These are phyloP conservation scores for Chloroceryle amazona DNA, from an alignment of 2,797 vertebrate genomes.

Conservation along the genomic window DNA sequence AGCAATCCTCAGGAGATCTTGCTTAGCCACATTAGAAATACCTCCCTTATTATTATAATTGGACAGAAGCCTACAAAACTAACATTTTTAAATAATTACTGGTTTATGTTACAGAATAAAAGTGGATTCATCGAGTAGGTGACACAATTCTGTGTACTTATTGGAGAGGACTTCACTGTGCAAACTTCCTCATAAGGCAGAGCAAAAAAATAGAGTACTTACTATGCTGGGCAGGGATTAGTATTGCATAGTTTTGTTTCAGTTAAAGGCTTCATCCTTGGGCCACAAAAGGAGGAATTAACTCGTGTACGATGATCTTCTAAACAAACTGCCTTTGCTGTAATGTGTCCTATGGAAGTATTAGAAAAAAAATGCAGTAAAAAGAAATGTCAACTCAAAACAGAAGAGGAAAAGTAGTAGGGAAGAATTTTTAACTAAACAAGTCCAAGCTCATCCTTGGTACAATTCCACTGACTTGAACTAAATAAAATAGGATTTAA, in stretches of 20 bases:
- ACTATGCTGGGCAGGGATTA: conserved; percentile 94
- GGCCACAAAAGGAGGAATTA: conserved; percentile 90
- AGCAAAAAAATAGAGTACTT: conserved; percentile 72
- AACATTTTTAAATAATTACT: not conserved
- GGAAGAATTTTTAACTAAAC: not conserved
- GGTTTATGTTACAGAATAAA: not conserved
- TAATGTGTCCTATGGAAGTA: conserved; percentile 87
- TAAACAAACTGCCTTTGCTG: conserved; percentile 91
- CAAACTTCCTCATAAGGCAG: not conserved
- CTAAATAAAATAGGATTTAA: not conserved
- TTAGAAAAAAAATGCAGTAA: not conserved
- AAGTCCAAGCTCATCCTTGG: not conserved
- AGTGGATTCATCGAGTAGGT: not conserved
- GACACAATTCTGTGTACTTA: not conserved
- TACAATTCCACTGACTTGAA: not conserved
- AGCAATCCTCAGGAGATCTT: not conserved
- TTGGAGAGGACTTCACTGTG: rapidly evolving
- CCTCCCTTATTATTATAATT: not conserved
- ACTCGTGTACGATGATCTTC: conserved; percentile 90
- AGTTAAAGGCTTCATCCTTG: conserved; percentile 83
- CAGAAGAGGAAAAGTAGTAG: not conserved
- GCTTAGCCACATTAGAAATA: not conserved
- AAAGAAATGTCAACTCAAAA: not conserved
- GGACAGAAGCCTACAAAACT: conserved; percentile 9
- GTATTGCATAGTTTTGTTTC: conserved; percentile 91